Evolutionary conservation across 2,797 vertebrate species (phyloP), one percentile per base, ranked within the genome.

Genomic region (Anas georgica): DNA sequence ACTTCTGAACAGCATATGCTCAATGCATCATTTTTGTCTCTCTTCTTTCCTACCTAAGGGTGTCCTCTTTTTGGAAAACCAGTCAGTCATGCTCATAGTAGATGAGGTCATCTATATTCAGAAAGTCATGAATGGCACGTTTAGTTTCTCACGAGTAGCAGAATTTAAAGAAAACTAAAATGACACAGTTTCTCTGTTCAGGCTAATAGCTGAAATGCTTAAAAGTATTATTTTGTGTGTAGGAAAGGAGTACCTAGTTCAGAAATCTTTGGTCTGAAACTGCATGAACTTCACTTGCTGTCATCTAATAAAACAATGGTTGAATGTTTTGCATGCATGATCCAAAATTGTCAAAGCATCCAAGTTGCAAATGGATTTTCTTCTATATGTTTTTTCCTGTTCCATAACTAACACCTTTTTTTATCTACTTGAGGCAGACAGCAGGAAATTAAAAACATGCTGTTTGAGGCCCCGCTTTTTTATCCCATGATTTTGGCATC

Each of bases 311-410:
- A 94, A 95, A 97, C 93, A 95, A 96, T 86, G 67, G 97, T 97
- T 97, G 88, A 97, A 97, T 96, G 84, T 97, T 97, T 97, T 97
- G 97, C 97, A 97, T 98, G 98, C 97, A 95, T 95, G 97, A 98
- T 97, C 97, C 98, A 98, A 98, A 98, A 98, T 98, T 98, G 98
- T 98, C 98, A 98, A 98, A 98, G 96, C 96, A 94, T 97, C 91
- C 77, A 97, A 97, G 94, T 98, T 97, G 95, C 81, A 93, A 96
- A 94, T 84, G 95, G 86, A 97, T 94, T 89, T 97, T 97, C 97
- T 94, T 85, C 94, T 95, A 60, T 55, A 17, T 96, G 91, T 93
- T 95, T 97, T 96, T 96, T 93, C 67, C 67, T 96, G 88, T 60
- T 95, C 76, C 90, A 79, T 88, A 91, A 90, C 72, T 97, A 84